Evolutionary conservation across 2,797 vertebrate species (phyloP), one percentile per base, ranked within the genome.

Genomic region (Margarornis squamiger): DNA sequence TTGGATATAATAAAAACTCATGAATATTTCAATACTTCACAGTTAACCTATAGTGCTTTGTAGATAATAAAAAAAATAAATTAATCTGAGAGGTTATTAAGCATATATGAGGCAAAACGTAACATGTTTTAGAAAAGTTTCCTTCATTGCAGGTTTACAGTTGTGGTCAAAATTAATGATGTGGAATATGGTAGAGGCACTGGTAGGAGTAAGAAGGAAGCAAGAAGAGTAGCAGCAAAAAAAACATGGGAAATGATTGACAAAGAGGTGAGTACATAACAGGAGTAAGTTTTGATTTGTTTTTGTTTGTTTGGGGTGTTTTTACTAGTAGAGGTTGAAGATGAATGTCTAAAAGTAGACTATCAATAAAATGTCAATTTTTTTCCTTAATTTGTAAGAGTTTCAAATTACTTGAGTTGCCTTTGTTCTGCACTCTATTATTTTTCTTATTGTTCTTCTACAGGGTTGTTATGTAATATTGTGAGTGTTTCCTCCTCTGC

Each of bases 141-240:
- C 59, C 45, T 96, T 96, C 24, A 34, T 86, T 97, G 54, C 91
- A 98, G 98, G 88, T 98, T 97, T 95, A 98, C 89, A 9, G 29
- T 96, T 91, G 45, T 43, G 67, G 89, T 94, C 80, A 57, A 32
- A 92, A 90, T 98, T 90, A 6, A 67, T 0, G 3, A 2, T 3
- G 32, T 2, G 78, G 1, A 59, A 54, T 98, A 97, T 71, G 91
- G 95, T 58, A 7, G 1, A 71, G 97, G 92, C 12, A 88, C 65
- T 83, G 98, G 96, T 48, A 97, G 41, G 97, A 72, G 38, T 71
- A 97, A 97, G 90, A 97, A 95, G 73, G 94, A 95, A 19, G 98
- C 98, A 58, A 98, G 2, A 95, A 96, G 94, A 55, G 26, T 6
- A 41, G 98, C 98, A 38, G 98, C 98, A 84, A 70, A 66, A 81